Evolutionary conservation across 2,888 invertebrate genomes (phyloP).

Genomic region (Caenorhabditis sp.): DNA sequence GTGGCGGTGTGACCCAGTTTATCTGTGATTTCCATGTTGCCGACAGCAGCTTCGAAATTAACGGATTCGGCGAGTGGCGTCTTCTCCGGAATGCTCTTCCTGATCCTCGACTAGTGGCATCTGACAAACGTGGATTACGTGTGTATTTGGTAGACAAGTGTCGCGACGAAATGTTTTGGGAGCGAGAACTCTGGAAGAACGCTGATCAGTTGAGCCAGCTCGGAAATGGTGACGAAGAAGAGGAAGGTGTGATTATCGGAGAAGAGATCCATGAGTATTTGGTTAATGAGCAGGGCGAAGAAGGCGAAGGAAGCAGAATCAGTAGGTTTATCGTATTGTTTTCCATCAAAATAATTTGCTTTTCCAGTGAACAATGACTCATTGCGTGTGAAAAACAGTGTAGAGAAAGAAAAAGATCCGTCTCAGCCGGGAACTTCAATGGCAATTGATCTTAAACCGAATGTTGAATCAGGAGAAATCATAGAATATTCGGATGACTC

Average conservation of each 20-base stretch:
- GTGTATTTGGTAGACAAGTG: slow-evolving; percentile 61
- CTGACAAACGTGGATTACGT: slow-evolving; percentile 55
- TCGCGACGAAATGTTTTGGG: slow-evolving; percentile 49
- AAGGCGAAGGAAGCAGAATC: no score
- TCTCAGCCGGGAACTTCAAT: slow-evolving; percentile 14
- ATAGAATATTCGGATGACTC: slow-evolving; percentile 61
- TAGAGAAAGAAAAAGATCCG: no score
- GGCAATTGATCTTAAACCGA: background rate
- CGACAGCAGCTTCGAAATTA: slow-evolving; percentile 63
- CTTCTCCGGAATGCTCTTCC: slow-evolving; percentile 61
- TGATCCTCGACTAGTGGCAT: slow-evolving; percentile 49
- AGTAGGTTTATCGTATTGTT: no score
- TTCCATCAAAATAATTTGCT: no score
- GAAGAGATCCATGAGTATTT: slow-evolving; percentile 26
- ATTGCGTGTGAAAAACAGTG: no score
- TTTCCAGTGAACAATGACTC: no score
- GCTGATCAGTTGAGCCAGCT: slow-evolving; percentile 25
- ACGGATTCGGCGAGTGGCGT: slow-evolving; percentile 65
- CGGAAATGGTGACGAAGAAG: slow-evolving; percentile 4
- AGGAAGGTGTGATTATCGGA: slow-evolving; percentile 1
- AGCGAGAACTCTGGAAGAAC: slow-evolving; percentile 41
- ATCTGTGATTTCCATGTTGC: slow-evolving; percentile 61
- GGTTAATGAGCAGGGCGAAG: no score
- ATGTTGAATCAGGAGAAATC: no score
- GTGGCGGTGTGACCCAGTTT: slow-evolving; percentile 62